Conservation (phyloP, 2,113 vertebrate species). For the Vanacampus margaritifer region DNA sequence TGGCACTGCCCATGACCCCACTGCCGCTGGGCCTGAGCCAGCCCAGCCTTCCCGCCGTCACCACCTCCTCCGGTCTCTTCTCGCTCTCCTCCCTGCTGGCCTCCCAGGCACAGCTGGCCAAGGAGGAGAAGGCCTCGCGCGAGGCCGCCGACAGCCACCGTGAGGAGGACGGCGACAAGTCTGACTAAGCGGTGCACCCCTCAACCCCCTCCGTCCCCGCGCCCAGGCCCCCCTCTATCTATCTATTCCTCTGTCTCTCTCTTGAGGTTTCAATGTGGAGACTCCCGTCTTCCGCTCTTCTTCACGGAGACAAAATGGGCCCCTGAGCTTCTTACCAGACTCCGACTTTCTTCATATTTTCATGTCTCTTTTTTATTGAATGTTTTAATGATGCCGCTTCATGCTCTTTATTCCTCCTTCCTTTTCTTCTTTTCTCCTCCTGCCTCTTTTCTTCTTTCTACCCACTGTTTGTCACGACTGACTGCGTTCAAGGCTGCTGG, state of each 20-base stretch:
- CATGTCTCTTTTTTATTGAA: conserved; percentile 4
- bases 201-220: too few species aligned
- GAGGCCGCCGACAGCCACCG: conserved; percentile 86
- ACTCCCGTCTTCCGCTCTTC: conserved; percentile 39
- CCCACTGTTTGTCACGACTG: neutral
- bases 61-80: conserved; percentile 88
- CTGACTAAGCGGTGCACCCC: conserved; percentile 75
- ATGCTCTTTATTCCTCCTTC: neutral
- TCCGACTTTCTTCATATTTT: conserved; percentile 18
- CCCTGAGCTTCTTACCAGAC: conserved; percentile 24
- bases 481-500: conserved; percentile 4
- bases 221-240: conserved; percentile 30
- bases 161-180: conserved; percentile 92
- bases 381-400: neutral
- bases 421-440: neutral
- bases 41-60: conserved; percentile 83
- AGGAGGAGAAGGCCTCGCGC: conserved; percentile 91
- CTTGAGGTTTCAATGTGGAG: conserved; percentile 43
- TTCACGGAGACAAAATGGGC: conserved; percentile 35
- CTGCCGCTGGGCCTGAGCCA: conserved; percentile 91
- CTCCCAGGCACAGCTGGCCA: conserved; percentile 92
- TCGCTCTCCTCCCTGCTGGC: conserved; percentile 90
- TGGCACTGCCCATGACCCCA: conserved; percentile 91
- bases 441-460: too few species aligned
- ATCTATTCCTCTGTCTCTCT: conserved; percentile 28